phyloP scores from a whole-genome alignment of 2,113 vertebrate species.

The Neomonachus schauinslandi region DNA sequence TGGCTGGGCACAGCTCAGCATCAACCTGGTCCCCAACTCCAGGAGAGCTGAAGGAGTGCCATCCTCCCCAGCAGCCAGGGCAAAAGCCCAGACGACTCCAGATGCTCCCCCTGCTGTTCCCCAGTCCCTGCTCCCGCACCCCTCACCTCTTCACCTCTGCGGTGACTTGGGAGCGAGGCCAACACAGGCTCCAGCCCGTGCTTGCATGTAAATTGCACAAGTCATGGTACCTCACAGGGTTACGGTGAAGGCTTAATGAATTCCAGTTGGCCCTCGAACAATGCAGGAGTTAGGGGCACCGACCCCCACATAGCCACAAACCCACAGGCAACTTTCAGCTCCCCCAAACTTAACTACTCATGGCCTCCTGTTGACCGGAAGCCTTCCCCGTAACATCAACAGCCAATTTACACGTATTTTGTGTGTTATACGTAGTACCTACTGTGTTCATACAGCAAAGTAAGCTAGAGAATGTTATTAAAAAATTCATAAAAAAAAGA shows the following conservation, averaged over 20 bases:
- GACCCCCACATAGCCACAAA: neutral
- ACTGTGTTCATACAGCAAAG: neutral
- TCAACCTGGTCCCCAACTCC: neutral
- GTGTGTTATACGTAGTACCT: neutral
- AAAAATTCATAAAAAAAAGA: neutral
- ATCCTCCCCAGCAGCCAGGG: neutral
- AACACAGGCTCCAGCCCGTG: neutral
- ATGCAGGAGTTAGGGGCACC: neutral
- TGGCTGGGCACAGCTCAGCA: neutral
- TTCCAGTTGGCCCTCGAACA: neutral
- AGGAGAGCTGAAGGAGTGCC: neutral
- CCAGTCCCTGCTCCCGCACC: accelerated
- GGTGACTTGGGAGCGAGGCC: neutral
- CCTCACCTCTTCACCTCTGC: neutral
- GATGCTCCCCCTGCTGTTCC: neutral
- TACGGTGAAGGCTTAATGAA: neutral
- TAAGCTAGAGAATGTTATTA: neutral
- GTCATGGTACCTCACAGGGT: too few relatives aligned
- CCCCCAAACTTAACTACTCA: neutral
- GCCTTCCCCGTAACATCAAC: neutral
- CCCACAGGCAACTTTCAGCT: neutral
- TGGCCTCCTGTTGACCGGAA: neutral
- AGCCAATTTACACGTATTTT: neutral
- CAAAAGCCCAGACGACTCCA: neutral
- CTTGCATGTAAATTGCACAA: neutral